Evolutionary conservation across 2,797 vertebrate species (phyloP), one percentile per base, ranked within the genome.

Genomic region (Spinus olivaceus): DNA sequence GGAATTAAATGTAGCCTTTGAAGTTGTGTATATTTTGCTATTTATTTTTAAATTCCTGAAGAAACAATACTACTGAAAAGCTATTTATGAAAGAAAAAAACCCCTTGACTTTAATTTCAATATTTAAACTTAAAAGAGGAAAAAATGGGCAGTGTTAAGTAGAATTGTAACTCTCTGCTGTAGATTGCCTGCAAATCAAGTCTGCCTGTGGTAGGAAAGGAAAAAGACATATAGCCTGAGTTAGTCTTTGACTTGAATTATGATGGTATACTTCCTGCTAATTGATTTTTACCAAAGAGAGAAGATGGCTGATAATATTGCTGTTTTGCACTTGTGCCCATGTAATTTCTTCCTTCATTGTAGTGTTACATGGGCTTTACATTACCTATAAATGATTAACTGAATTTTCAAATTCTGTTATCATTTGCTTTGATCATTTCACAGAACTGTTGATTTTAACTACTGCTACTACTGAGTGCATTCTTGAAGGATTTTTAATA

Each of bases 21-120:
- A 94, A 88, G 69, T 91, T 87, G 47, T 95, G 91, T 97, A 94
- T 96, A 94, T 96, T 96, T 96, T 96, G 50, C 42, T 97, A 95
- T 97, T 98, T 97, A 96, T 96, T 94, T 95, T 93, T 64, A 76
- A 95, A 81, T 94, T 83, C 74, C 72, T 93, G 57, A 56, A 92
- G 51, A 92, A 79, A 83, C 49, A 92, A 50, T 81, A 94, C 80
- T 56, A 76, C 94, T 97, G 91, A 94, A 78, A 95, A 94, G 63
- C 72, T 97, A 96, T 97, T 97, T 97, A 96, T 96, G 65, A 94
- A 95, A 93, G 76, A 64, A 81, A 70, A 59, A 78, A 60, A 27
- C 24, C 12, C 25, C 19, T 46, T 93, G 76, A 86, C 80, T 92
- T 86, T 91, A 81, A 84, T 81, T 86, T 88, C 91, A 94, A 1